Evolutionary conservation across 2,888 invertebrate species (phyloP).

Genomic region (Syrphus vitripennis): DNA sequence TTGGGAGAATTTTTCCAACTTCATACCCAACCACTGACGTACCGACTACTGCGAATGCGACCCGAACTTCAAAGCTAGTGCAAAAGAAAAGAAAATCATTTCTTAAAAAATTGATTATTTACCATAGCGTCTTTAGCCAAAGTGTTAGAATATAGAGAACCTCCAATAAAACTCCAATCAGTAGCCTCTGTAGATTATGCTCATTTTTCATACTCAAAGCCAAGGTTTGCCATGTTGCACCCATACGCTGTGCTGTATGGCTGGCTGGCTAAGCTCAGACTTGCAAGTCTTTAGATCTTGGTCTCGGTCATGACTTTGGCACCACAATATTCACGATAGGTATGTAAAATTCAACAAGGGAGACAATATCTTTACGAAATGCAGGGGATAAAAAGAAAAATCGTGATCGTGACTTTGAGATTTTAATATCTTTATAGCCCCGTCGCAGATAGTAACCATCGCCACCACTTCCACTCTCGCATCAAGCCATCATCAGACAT

Average conservation of each 20-base stretch:
- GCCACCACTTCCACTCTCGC: not conserved
- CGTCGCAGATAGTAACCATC: not conserved
- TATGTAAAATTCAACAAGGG: not conserved
- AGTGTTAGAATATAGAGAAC: slow-evolving; percentile 18
- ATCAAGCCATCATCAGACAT: not conserved
- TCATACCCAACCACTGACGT: slow-evolving; percentile 2
- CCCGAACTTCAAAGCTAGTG: slow-evolving; percentile 1
- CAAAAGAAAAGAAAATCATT: not conserved
- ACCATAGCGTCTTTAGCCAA: slow-evolving; percentile 6
- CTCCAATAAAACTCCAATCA: slow-evolving; percentile 66
- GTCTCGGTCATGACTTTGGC: slow-evolving; percentile 54
- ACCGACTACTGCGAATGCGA: not conserved
- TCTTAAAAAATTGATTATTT: slow-evolving; percentile 6
- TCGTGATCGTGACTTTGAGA: slow-evolving; percentile 65
- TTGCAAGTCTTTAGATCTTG: not conserved
- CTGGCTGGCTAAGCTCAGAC: not conserved
- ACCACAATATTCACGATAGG: slow-evolving; percentile 12
- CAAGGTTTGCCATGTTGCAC: slow-evolving; percentile 31
- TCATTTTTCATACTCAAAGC: slow-evolving; percentile 64
- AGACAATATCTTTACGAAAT: slow-evolving; percentile 13
- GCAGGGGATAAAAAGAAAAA: not conserved
- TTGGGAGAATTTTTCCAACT: slow-evolving; percentile 13
- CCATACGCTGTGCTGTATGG: not conserved
- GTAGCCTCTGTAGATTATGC: slow-evolving; percentile 61
- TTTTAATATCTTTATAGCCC: slow-evolving; percentile 10